Evolutionary conservation across 2,113 vertebrate genomes (phyloP).

Genomic region (Myotis yumanensis): DNA sequence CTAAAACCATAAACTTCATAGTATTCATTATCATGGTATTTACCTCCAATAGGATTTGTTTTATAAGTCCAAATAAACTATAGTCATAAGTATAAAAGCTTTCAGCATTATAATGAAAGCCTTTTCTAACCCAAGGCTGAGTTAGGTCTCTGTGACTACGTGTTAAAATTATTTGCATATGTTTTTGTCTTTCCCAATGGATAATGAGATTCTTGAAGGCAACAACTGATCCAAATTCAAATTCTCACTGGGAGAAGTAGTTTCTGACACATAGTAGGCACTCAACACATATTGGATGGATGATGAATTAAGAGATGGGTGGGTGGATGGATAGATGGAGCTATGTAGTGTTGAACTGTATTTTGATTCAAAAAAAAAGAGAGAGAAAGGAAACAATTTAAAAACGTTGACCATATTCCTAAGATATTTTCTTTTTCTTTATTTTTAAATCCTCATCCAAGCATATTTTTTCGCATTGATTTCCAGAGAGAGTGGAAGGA

Average conservation of each 20-base stretch:
- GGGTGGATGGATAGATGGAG: neutral
- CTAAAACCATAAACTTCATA: neutral
- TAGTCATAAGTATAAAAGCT: neutral
- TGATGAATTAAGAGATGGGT: neutral
- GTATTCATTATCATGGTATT: neutral
- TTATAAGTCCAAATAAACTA: slow-evolving; percentile 35
- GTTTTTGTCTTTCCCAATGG: neutral
- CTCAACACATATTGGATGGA: neutral
- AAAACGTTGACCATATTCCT: neutral
- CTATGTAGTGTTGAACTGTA: neutral
- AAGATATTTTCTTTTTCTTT: neutral
- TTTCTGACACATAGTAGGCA: neutral
- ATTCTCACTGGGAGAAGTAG: neutral
- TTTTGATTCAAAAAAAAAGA: neutral
- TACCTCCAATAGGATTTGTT: neutral
- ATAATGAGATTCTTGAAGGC: neutral
- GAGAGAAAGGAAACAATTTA: neutral
- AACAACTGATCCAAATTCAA: neutral
- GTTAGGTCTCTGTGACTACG: slow-evolving; percentile 21
- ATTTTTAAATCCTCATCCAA: neutral
- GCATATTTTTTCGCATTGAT: too few species aligned
- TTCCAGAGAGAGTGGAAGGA: too few species aligned
- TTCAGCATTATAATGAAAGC: neutral
- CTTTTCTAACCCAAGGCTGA: neutral
- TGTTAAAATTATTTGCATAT: neutral